Conservation (phyloP, 30 jellyfish, hydroid and myxozoan genomes). For the Catostylus mosaicus region DNA sequence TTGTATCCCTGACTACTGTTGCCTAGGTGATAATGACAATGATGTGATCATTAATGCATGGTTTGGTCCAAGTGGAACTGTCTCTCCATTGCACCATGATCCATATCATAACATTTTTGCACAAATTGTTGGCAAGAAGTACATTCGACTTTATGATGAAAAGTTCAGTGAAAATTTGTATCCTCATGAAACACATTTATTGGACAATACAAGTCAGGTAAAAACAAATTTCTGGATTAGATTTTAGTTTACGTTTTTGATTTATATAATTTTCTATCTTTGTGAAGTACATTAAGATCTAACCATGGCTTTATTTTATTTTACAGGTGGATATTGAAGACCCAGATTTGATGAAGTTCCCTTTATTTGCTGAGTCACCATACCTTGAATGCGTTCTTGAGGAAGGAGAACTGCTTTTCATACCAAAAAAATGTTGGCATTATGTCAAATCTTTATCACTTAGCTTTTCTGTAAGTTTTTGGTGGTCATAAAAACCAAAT, state of each 20-base stretch:
- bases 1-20: slow-evolving; percentile 92
- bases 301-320: neutral
- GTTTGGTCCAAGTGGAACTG: slow-evolving; percentile 99
- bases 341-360: slow-evolving; percentile 72
- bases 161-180: slow-evolving; percentile 57
- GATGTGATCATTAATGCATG: slow-evolving; percentile 89
- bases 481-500: slow-evolving; percentile 92
- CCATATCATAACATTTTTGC: slow-evolving; percentile 96
- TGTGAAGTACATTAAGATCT: neutral
- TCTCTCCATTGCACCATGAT: slow-evolving; percentile 98
- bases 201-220: slow-evolving; percentile 98
- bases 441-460: slow-evolving; percentile 83
- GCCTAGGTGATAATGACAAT: slow-evolving; percentile 68
- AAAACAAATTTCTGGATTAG: neutral
- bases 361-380: slow-evolving; percentile 76
- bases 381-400: slow-evolving; percentile 86
- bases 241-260: neutral
- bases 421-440: slow-evolving; percentile 99
- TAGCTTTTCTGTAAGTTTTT: slow-evolving; percentile 98
- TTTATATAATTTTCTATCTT: neutral
- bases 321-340: slow-evolving; percentile 89
- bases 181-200: slow-evolving; percentile 79
- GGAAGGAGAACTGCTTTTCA: slow-evolving; percentile 97
- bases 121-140: slow-evolving; percentile 95
- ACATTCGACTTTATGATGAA: slow-evolving; percentile 75